Conservation (phyloP, 2,113 vertebrate genomes). For the Sturnira hondurensis region DNA sequence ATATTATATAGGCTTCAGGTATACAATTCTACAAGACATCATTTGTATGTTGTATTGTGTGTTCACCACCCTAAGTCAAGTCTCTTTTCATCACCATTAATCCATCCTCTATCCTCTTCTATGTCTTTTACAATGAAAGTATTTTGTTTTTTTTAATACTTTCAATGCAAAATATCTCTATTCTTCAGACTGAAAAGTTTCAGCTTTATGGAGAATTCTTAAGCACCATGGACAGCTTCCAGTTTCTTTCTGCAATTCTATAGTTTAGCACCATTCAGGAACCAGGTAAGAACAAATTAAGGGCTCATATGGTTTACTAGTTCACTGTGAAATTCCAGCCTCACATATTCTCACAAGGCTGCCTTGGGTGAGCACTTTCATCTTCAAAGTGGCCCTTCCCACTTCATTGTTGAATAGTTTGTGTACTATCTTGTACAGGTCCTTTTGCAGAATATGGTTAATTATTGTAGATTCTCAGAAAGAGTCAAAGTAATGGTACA, state of each 20-base stretch:
- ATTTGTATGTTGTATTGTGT: no score
- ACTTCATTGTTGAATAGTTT: neutral
- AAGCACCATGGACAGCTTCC: constrained; percentile 28
- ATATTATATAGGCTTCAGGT: no score
- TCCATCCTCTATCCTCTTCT: no score
- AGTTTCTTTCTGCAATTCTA: neutral
- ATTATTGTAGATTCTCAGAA: neutral
- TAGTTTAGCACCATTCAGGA: neutral
- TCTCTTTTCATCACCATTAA: no score
- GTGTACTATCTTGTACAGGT: neutral
- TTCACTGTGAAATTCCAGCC: neutral
- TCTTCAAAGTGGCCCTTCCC: neutral
- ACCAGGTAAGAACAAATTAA: neutral
- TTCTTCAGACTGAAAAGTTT: neutral
- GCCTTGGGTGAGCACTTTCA: neutral
- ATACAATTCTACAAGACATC: no score
- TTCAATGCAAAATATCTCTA: neutral
- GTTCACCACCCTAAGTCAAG: no score
- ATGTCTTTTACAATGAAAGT: no score
- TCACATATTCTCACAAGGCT: neutral
- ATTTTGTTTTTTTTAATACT: neutral
- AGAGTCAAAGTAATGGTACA: neutral
- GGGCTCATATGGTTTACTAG: neutral
- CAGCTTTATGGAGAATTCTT: neutral
- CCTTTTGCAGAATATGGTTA: neutral